Percentiles rank a stretch among this genome's conserved stretches.
Conservation (phyloP, 2,113 vertebrate species). For the human (Homo sapiens) region DNA sequence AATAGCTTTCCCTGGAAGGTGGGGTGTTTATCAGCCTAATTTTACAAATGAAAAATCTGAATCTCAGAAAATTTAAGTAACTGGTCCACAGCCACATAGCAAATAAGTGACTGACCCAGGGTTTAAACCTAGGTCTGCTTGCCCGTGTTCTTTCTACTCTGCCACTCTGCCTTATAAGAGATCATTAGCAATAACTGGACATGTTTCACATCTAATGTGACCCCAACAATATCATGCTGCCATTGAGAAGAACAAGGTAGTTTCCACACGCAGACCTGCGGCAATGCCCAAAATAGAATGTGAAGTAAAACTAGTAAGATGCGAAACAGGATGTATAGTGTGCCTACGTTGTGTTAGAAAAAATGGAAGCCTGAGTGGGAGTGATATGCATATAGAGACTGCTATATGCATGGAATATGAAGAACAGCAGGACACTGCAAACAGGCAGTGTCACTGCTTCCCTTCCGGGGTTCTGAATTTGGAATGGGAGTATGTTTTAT, state of each 20-base stretch:
- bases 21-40: not conserved
- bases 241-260: not conserved
- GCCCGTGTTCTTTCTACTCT: not conserved
- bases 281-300: not conserved
- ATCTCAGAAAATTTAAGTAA: not conserved
- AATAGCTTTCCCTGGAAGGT: not conserved
- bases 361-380: not conserved
- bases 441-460: not conserved
- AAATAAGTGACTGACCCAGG: not conserved
- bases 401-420: not conserved
- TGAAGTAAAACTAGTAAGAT: not conserved
- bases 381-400: not conserved
- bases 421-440: not conserved
- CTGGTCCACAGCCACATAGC: not conserved
- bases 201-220: not conserved
- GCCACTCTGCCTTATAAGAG: not conserved
- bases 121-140: not conserved
- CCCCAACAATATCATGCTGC: not conserved
- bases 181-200: not conserved
- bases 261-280: not conserved
- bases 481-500: not conserved
- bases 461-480: not conserved
- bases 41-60: slow-evolving; percentile 11
- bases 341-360: not conserved
- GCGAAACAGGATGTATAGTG: not conserved